These are phyloP conservation scores for Ridgeia piscesae DNA, from an alignment of 1,140 invertebrate species.

Conservation along the genomic window DNA sequence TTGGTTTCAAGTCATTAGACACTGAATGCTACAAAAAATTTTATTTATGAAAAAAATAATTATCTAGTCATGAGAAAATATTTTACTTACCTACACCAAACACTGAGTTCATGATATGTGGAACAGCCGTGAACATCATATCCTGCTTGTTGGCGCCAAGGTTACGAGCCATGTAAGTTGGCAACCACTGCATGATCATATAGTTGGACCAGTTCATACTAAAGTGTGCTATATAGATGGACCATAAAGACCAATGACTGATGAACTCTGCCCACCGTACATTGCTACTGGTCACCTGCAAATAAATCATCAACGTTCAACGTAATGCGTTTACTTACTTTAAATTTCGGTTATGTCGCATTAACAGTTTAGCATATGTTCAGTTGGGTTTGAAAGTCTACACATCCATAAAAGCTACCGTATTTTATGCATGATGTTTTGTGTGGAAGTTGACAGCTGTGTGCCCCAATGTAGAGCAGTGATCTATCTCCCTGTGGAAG, in stretches of 20 bases:
- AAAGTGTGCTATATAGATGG: conserved; percentile 78
- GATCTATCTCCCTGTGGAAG: too few relatives aligned
- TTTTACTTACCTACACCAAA: conserved; percentile 69
- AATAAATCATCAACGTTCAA: conserved; percentile 20
- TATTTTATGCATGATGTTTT: too few relatives aligned
- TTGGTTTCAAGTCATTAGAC: too few relatives aligned
- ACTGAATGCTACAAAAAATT: neutral
- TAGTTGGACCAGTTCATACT: conserved; percentile 84
- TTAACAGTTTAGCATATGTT: too few relatives aligned
- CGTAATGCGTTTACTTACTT: too few relatives aligned
- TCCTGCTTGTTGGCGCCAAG: conserved; percentile 72
- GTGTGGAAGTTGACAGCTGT: too few relatives aligned
- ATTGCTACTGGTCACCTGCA: conserved; percentile 62
- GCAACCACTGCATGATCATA: conserved; percentile 83
- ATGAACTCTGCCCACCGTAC: conserved; percentile 71
- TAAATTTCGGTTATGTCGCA: too few relatives aligned
- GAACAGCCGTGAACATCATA: conserved; percentile 76
- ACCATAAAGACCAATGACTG: conserved; percentile 74
- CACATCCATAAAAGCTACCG: too few relatives aligned
- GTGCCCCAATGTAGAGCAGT: too few relatives aligned
- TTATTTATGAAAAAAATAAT: neutral
- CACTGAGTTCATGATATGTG: conserved; percentile 76
- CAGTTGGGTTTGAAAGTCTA: too few relatives aligned
- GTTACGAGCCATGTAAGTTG: conserved; percentile 72
- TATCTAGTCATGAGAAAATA: neutral